A percentile compares a stretch with the other conserved stretches of the same genome.
Evolutionary conservation across 2,888 invertebrate species (phyloP).

Genomic region (Sarcophaga carnaria): DNA sequence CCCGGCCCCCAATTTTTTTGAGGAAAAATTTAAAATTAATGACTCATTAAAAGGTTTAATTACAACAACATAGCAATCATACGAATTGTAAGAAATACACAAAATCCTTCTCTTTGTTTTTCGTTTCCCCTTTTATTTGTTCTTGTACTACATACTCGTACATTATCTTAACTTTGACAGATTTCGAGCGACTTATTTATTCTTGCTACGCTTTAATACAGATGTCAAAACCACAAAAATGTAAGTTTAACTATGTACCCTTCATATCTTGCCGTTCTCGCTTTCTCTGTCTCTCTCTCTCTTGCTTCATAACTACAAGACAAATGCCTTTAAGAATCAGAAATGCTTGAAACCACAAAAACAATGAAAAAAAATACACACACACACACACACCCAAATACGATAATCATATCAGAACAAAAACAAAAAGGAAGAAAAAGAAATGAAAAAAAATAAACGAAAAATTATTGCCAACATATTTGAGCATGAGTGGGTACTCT

Average conservation of each 20-base stretch:
- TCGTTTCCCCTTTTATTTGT: not conserved
- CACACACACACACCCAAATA: slow-evolving; percentile 9
- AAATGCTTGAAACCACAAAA: slow-evolving; percentile 40
- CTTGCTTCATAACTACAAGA: not conserved
- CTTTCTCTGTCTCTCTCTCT: not conserved
- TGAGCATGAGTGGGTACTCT: slow-evolving; percentile 17
- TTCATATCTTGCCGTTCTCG: no score
- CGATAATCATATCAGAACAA: not conserved
- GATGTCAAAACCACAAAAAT: slow-evolving; percentile 68
- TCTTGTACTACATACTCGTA: not conserved
- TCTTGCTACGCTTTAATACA: slow-evolving; percentile 32
- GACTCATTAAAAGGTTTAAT: not conserved
- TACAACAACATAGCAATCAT: not conserved
- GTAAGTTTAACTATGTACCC: not conserved
- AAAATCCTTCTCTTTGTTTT: no score
- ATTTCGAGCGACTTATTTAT: slow-evolving; percentile 10
- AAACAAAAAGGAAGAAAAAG: not conserved
- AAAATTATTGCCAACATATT: slow-evolving; percentile 17
- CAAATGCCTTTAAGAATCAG: not conserved
- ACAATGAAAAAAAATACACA: slow-evolving; percentile 48
- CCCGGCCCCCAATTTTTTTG: no score
- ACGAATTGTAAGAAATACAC: no score
- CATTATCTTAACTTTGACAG: slow-evolving; percentile 19
- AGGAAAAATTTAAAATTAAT: not conserved
- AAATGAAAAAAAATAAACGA: not conserved